Evolutionary conservation across 2,113 vertebrate species (phyloP), one percentile per base, ranked within the genome.

Genomic region (Plectropomus leopardus): DNA sequence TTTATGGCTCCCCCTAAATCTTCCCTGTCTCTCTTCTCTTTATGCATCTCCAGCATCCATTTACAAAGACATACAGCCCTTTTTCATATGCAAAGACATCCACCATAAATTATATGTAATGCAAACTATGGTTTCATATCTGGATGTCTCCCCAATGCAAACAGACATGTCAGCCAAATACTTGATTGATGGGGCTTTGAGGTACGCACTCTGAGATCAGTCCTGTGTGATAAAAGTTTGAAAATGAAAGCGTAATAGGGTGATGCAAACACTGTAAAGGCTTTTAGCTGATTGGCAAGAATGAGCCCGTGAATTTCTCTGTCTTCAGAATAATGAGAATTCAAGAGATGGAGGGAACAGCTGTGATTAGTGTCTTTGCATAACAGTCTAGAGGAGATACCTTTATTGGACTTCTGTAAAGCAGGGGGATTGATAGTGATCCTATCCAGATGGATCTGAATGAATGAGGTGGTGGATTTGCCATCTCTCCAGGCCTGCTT

Each of bases 401-500:
- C 57, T 79, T 73, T 73, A 65, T 72, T 34, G 61, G 78, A 76
- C 7, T 61, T 23, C 44, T 76, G 32, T 73, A 80, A 89, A 85
- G 60, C 86, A 66, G 61, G 30, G 58, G 76, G 69, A 82, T 73
- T 82, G 77, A 79, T 32, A 47, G 48, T 17, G 16, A 81, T 83
- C 76, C 76, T 65, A 19, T 78, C 80, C 85, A 81, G 78, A 85
- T 89, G 76, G 76, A 76, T 65, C 26, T 24, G 76, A 81, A 81
- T 69, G 28, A 68, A 80, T 72, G 63, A 86, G 48, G 60, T 32
- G 75, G 19, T 24, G 44, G 30, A 78, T 82, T 76, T 79, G 72
- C 65, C 26, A 30, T 80, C 54, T 61, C 57, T 47, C 36, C 34
- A 58, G 28, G 48, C 58, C 42, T 51, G 36, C 48, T 23, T 72